Evolutionary conservation across 2,888 invertebrate species (phyloP).

Genomic region (Acronicta aceris): DNA sequence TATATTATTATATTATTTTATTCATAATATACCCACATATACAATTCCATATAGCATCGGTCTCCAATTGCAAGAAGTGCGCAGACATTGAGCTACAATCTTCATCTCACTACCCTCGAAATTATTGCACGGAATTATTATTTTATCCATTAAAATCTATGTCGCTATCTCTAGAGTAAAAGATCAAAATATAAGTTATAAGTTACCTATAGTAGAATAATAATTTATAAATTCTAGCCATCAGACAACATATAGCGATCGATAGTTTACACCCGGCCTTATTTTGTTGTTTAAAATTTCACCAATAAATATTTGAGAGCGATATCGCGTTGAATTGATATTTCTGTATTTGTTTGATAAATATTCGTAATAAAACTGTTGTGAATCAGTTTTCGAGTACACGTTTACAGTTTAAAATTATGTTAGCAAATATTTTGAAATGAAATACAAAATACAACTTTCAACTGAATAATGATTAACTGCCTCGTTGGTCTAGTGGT

Average conservation of each 20-base stretch:
- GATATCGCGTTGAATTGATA: constrained; percentile 34
- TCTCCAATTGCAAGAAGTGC: too few species aligned
- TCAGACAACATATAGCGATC: background rate
- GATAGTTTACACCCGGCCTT: background rate
- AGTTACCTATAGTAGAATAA: too few species aligned
- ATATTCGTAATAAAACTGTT: constrained; percentile 32
- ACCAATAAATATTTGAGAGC: constrained; percentile 33
- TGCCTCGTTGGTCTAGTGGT: background rate
- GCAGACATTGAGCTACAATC: too few species aligned
- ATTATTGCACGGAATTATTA: too few species aligned
- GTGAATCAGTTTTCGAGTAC: constrained; percentile 43
- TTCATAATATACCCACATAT: too few species aligned
- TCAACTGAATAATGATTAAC: background rate
- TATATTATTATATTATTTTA: too few species aligned
- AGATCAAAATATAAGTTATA: too few species aligned
- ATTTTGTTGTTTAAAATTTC: constrained; percentile 42
- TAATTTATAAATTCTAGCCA: too few species aligned
- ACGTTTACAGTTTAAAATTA: constrained; percentile 19
- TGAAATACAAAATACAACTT: background rate
- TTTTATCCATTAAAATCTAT: too few species aligned
- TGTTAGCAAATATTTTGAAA: background rate
- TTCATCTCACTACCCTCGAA: too few species aligned
- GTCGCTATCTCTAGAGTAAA: background rate
- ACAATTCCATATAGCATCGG: too few species aligned
- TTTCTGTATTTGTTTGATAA: constrained; percentile 36